Conservation (phyloP, 2,888 invertebrate genomes). For the Pasiphila rectangulata region DNA sequence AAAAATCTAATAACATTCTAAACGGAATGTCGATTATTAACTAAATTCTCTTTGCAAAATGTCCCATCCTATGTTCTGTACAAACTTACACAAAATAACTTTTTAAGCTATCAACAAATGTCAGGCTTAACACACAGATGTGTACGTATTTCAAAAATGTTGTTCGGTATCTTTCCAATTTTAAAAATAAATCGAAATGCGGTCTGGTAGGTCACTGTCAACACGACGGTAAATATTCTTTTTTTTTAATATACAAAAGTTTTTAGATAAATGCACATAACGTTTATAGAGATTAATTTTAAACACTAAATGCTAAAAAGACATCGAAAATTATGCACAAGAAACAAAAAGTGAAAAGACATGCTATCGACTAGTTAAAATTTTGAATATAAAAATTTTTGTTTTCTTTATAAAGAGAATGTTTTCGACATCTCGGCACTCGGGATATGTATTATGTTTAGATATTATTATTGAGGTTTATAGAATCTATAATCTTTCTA, state of each 20-base stretch:
- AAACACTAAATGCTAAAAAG: constrained; percentile 70
- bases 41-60: constrained; percentile 81
- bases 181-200: constrained; percentile 59
- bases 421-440: constrained; percentile 68
- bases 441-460: constrained; percentile 71
- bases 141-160: constrained; percentile 65
- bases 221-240: constrained; percentile 56
- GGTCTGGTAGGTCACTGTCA: constrained; percentile 70
- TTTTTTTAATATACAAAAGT: constrained; percentile 54
- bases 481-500: constrained; percentile 28
- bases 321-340: constrained; percentile 71
- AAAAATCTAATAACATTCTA: constrained; percentile 79
- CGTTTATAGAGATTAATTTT: constrained; percentile 58
- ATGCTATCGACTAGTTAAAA: constrained; percentile 77
- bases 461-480: constrained; percentile 42
- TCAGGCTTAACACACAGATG: constrained; percentile 70
- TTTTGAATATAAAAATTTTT: constrained; percentile 78
- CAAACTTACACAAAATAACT: constrained; percentile 78
- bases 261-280: constrained; percentile 73
- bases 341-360: constrained; percentile 59
- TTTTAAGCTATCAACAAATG: constrained; percentile 76
- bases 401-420: constrained; percentile 53
- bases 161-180: constrained; percentile 51
- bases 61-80: constrained; percentile 80
- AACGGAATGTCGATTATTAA: constrained; percentile 78